Evolutionary conservation across 1,140 invertebrate genomes (phyloP).

Genomic region (Drosophila paulistorum): DNA sequence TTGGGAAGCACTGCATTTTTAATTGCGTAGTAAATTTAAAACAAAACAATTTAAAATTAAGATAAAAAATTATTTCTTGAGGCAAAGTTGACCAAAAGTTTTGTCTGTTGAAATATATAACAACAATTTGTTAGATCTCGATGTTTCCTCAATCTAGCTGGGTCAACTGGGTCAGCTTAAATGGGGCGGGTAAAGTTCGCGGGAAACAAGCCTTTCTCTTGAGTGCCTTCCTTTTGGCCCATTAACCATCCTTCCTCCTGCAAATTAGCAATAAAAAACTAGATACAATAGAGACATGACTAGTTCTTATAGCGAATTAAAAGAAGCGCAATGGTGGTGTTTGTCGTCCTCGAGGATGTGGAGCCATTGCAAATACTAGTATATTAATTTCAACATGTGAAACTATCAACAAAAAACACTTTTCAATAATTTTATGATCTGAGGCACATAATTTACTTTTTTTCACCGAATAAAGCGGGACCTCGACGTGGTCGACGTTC

Average conservation of each 20-base stretch:
- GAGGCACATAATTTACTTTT: no score
- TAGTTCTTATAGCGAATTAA: slow-evolving; percentile 4
- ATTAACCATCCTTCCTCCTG: slow-evolving; percentile 99
- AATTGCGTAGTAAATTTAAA: slow-evolving; percentile 52
- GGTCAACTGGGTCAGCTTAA: slow-evolving; percentile 86
- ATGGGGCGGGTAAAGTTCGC: slow-evolving; percentile 98
- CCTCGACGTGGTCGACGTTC: no score
- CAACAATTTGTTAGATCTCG: slow-evolving; percentile 49
- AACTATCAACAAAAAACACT: no score
- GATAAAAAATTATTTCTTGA: slow-evolving; percentile 31
- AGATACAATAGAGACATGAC: slow-evolving; percentile 75
- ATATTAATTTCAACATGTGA: no score
- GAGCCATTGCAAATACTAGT: no score
- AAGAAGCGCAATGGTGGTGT: slow-evolving; percentile 23
- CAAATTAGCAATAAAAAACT: slow-evolving; percentile 82
- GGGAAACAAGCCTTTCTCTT: slow-evolving; percentile 97
- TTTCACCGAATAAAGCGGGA: no score
- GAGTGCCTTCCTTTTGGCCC: slow-evolving; percentile 94
- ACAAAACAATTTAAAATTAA: slow-evolving; percentile 53
- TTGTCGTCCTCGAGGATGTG: no score
- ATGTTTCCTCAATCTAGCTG: slow-evolving; percentile 26
- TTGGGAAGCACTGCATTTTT: slow-evolving; percentile 72
- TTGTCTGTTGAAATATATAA: slow-evolving; percentile 40
- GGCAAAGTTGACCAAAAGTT: slow-evolving; percentile 59
- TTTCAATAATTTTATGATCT: no score